Evolutionary conservation across 2,797 vertebrate species (phyloP), one percentile per base, ranked within the genome.

Genomic region (Liparis tanakae): DNA sequence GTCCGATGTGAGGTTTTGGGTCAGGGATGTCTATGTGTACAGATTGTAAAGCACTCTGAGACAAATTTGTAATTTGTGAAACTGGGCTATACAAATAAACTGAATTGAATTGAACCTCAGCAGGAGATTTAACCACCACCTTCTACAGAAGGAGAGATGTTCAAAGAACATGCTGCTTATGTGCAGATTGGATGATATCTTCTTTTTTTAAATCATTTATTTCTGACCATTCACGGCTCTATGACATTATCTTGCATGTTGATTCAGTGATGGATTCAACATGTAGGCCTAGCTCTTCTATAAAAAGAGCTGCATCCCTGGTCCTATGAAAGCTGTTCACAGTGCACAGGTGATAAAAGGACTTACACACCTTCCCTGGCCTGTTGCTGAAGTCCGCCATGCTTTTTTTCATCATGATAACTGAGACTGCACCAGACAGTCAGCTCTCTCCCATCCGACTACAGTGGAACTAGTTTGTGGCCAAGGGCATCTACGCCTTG

Each of bases 381-480:
- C 85, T 74, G 78, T 79, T 83, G 86, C 88, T 74, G 65, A 77
- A 76, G 83, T 83, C 77, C 20, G 33, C 82, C n/a, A 61, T 9
- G 18, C 67, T 80, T 55, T 56, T 48, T 81, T 79, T 84, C 72
- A 82, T 86, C 67, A 34, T 41, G 50, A 76, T 82, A 82, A 78
- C 73, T 64, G 51, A 81, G 76, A 79, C 74, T 77, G 83, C 84
- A 88, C 59, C 86, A 90, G 87, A 87, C 87, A 88, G 79, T 72
- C 87, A 59, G 83, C 76, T 87, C 70, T 67, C 85, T 84, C 79
- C 85, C 72, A 76, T 83, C 80, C 63, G 78, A 86, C 87, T 85
- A 89, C 87, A 91, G 85, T 86, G 62, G 79, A 84, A 69, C 79
- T 61, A 85, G 85, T 70, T 69, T 83, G 89, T 87, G 87, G 88